Conservation (phyloP, 2,797 vertebrate species). For the Characodon lateralis region DNA sequence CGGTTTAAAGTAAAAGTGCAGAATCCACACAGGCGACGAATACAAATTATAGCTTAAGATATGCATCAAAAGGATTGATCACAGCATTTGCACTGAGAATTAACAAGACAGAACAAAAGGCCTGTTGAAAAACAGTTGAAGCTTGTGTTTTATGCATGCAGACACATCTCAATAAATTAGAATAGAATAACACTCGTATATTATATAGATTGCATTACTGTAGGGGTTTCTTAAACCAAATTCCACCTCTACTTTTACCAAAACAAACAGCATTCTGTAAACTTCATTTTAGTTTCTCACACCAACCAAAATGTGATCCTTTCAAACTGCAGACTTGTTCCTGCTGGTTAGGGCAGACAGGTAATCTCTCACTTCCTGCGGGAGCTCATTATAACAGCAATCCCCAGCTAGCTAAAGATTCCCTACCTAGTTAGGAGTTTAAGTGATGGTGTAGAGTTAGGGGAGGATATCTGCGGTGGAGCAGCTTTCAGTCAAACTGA, state of each 20-base stretch:
- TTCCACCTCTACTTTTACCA: background rate
- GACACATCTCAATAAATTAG: background rate
- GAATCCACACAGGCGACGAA: constrained; percentile 10
- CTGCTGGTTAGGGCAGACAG: constrained; percentile 35
- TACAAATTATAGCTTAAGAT: constrained; percentile 47
- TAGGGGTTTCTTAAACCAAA: background rate
- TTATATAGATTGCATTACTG: background rate
- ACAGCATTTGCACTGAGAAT: constrained; percentile 38
- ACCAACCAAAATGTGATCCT: constrained; percentile 25
- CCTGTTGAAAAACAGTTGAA: constrained; percentile 14
- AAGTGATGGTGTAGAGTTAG: constrained; percentile 34
- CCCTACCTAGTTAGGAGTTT: constrained; percentile 45
- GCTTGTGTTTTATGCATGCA: background rate
- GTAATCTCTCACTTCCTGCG: constrained; percentile 38
- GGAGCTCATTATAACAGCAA: constrained; percentile 50
- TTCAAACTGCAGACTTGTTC: constrained; percentile 37
- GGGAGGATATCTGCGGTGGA: constrained; percentile 41
- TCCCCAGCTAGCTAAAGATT: constrained; percentile 38
- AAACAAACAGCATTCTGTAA: constrained; percentile 28
- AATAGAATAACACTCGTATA: background rate
- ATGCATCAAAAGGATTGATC: constrained; percentile 66
- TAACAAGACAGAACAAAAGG: constrained; percentile 41
- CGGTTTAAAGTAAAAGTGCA: constrained; percentile 2
- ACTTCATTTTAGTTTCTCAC: constrained; percentile 50
- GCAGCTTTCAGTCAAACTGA: constrained; percentile 49